Evolutionary conservation across 2,113 vertebrate genomes (phyloP).

Genomic region (Daphoenositta chrysoptera): DNA sequence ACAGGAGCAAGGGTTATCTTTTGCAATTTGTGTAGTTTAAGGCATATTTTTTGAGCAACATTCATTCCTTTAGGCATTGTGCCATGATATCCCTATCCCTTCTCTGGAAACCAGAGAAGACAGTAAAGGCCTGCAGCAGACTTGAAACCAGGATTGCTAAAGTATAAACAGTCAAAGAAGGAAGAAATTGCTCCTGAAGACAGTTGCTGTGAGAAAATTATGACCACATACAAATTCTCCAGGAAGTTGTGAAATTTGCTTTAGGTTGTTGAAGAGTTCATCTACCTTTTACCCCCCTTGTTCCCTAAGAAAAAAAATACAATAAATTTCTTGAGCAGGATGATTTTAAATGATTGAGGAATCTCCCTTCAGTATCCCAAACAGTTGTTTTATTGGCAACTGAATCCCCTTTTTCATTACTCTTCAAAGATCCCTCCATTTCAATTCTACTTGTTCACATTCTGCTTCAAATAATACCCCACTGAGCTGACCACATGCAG

Average conservation of each 20-base stretch:
- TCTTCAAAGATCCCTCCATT: slow-evolving; percentile 61
- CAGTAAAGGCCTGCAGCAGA: not conserved
- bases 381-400: slow-evolving; percentile 59
- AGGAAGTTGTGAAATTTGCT: not conserved
- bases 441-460: slow-evolving; percentile 70
- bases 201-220: not conserved
- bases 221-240: not conserved
- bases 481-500: slow-evolving; percentile 66
- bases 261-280: not conserved
- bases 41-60: not conserved
- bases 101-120: not conserved
- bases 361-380: slow-evolving; percentile 38
- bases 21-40: not conserved
- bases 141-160: not conserved
- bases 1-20: not conserved
- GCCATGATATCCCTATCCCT: not conserved
- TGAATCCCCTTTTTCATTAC: slow-evolving; percentile 52
- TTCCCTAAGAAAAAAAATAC: not conserved
- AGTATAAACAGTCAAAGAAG: not conserved
- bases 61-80: not conserved
- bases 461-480: slow-evolving; percentile 69
- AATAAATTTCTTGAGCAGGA: slow-evolving; percentile 16
- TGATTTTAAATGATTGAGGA: slow-evolving; percentile 23
- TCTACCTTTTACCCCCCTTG: not conserved
- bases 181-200: not conserved